Evolutionary conservation across 1,140 invertebrate genomes (phyloP).

Genomic region (Whitmania pigra): DNA sequence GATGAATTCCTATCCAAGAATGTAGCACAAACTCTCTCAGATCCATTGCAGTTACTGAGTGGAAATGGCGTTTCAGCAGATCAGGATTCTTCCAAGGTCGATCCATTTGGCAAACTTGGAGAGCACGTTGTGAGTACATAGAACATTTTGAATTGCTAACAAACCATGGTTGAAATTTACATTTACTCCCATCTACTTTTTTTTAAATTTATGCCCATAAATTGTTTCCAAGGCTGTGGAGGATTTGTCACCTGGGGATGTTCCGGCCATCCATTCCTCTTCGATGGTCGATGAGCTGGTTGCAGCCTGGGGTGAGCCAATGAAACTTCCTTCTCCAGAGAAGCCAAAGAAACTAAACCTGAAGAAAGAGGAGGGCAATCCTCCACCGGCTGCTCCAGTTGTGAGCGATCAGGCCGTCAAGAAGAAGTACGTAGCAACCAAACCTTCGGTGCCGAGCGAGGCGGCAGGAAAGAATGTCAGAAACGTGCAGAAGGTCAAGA

Average conservation of each 20-base stretch:
- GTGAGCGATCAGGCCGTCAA: background rate
- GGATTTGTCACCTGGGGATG: background rate
- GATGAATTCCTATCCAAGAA: no score
- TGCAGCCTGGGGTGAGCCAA: background rate
- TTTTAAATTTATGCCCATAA: no score
- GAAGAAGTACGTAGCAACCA: background rate
- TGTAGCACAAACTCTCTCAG: no score
- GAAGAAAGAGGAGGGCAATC: background rate
- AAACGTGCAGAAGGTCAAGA: background rate
- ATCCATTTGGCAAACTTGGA: no score
- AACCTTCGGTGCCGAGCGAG: background rate
- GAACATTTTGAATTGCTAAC: no score
- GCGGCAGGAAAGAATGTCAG: background rate
- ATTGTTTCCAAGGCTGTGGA: no score
- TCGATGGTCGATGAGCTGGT: background rate
- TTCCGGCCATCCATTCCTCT: background rate
- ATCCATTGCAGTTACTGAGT: no score
- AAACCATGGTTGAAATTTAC: no score
- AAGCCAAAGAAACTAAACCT: background rate
- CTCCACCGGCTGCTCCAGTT: background rate
- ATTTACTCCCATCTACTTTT: no score
- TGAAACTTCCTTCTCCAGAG: slow-evolving; percentile 8
- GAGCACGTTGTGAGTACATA: no score
- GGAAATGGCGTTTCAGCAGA: no score
- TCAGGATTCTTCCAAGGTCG: no score